Evolutionary conservation across 2,113 vertebrate species (phyloP).

Genomic region (Rafetus swinhoei): DNA sequence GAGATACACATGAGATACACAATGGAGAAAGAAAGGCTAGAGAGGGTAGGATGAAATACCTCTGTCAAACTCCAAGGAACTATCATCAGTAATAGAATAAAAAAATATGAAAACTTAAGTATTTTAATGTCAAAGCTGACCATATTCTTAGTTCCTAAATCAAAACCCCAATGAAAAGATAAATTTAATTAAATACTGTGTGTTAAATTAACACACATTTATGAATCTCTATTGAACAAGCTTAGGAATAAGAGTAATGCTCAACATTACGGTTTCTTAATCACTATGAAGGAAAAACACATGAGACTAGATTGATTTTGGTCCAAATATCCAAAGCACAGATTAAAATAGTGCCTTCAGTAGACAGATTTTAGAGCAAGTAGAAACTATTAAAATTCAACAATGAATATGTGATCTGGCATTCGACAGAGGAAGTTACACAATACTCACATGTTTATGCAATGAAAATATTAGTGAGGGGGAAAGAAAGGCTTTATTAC

Average conservation of each 20-base stretch:
- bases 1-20: not conserved
- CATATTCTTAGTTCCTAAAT: not conserved
- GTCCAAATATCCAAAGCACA: not conserved
- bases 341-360: not conserved
- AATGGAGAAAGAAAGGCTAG: not conserved
- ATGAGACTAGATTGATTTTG: not conserved
- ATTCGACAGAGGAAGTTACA: constrained; percentile 9
- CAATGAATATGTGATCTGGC: not conserved
- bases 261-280: not conserved
- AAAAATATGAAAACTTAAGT: not conserved
- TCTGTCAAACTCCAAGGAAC: not conserved
- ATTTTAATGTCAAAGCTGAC: constrained; percentile 8
- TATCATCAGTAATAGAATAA: not conserved
- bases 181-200: not conserved
- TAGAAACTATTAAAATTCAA: not conserved
- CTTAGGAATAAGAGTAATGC: constrained; percentile 13
- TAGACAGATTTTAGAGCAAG: not conserved
- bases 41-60: not conserved
- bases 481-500: constrained; percentile 9
- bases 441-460: not conserved
- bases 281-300: no score
- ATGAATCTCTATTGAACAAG: not conserved
- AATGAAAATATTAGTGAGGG: constrained; percentile 26
- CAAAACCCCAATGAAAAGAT: not conserved
- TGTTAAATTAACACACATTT: not conserved